Evolutionary conservation across 1,140 invertebrate species (phyloP).

Genomic region (Cataglyphis hispanica): DNA sequence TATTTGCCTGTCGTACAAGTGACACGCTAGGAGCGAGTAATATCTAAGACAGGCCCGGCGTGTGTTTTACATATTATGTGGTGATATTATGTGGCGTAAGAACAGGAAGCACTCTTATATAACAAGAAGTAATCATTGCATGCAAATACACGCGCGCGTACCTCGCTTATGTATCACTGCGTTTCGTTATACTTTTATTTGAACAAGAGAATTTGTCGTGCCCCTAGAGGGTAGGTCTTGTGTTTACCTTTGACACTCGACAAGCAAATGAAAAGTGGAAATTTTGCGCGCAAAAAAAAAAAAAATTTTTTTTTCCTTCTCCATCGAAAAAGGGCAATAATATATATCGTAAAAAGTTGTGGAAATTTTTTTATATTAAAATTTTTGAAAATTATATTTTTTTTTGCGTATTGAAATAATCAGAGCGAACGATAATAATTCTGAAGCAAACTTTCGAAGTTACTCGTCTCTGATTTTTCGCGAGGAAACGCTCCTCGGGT

Average conservation of each 20-base stretch:
- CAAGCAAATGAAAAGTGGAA: constrained; percentile 5
- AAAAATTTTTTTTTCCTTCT: too few relatives aligned
- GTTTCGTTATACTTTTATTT: constrained; percentile 24
- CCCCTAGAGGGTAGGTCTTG: neutral
- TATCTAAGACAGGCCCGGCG: constrained; percentile 19
- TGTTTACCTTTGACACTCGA: neutral
- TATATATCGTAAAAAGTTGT: neutral
- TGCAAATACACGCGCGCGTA: neutral
- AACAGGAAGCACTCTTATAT: constrained; percentile 73
- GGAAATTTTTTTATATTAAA: neutral
- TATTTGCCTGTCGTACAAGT: constrained; percentile 10
- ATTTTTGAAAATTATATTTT: neutral
- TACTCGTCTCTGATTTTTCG: neutral
- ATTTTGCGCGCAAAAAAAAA: too few relatives aligned
- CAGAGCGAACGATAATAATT: neutral
- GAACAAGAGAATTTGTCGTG: neutral
- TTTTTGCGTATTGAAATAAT: neutral
- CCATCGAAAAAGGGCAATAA: neutral
- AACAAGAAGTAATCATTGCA: constrained; percentile 64
- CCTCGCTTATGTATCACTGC: neutral
- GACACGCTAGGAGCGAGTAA: constrained; percentile 14
- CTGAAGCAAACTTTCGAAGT: neutral
- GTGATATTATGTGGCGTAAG: constrained; percentile 58
- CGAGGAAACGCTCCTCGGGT: neutral
- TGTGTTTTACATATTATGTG: constrained; percentile 49